phyloP scores from a whole-genome alignment of 2,888 invertebrate species.

The Chesias legatella region DNA sequence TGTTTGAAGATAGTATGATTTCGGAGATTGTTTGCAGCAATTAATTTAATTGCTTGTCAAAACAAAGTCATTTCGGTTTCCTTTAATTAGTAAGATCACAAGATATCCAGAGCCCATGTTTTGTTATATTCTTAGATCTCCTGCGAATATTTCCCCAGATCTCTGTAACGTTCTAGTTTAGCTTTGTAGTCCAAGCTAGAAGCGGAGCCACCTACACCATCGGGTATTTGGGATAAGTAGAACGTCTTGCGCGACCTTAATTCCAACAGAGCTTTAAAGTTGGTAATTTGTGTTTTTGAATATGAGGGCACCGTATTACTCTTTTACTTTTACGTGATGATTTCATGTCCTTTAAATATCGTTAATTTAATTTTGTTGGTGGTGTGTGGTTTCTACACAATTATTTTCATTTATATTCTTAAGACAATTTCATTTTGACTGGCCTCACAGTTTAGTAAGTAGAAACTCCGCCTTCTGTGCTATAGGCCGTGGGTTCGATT shows the following conservation, averaged over 20 bases:
- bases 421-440: too few relatives aligned
- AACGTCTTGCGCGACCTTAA: conserved; percentile 21
- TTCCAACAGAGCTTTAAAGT: conserved; percentile 9
- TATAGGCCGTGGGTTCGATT: too few relatives aligned
- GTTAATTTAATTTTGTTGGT: too few relatives aligned
- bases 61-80: background rate
- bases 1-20: conserved; percentile 9
- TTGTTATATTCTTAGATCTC: conserved; percentile 13
- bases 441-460: too few relatives aligned
- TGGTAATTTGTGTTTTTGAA: conserved; percentile 7
- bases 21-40: too few relatives aligned
- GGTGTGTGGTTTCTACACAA: too few relatives aligned
- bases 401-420: too few relatives aligned
- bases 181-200: conserved; percentile 25
- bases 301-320: background rate
- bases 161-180: conserved; percentile 17
- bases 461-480: too few relatives aligned
- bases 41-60: too few relatives aligned
- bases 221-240: conserved; percentile 25
- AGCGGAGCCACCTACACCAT: conserved; percentile 25
- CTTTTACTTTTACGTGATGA: too few relatives aligned
- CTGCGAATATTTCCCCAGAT: conserved; percentile 9
- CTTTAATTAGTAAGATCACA: background rate
- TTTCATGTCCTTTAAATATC: too few relatives aligned
- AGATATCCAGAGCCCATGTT: conserved; percentile 3